Evolutionary conservation across 2,888 invertebrate species (phyloP).

Genomic region (Trichopoda pennipes): DNA sequence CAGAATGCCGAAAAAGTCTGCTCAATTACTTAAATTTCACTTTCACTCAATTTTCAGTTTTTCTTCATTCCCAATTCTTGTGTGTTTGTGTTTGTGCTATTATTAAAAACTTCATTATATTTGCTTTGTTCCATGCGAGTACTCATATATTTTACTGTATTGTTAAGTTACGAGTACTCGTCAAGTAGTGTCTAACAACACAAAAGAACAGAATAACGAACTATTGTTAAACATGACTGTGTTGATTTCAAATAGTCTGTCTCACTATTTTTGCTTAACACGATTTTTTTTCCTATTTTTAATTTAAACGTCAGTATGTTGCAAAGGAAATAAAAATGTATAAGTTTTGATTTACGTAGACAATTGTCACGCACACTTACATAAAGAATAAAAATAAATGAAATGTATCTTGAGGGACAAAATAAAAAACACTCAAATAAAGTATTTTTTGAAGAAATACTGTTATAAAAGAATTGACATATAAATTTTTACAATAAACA

Average conservation of each 20-base stretch:
- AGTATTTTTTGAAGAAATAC: too few relatives aligned
- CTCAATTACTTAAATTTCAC: conserved; percentile 27
- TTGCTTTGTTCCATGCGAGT: neutral
- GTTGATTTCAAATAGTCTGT: conserved; percentile 38
- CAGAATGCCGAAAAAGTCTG: neutral
- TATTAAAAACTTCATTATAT: neutral
- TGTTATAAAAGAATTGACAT: neutral
- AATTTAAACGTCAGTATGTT: conserved; percentile 30
- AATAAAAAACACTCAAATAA: neutral
- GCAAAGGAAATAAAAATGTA: conserved; percentile 21
- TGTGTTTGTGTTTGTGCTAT: neutral
- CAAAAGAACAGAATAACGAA: conserved; percentile 27
- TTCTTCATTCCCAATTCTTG: neutral
- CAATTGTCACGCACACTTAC: neutral
- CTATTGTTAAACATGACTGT: conserved; percentile 42
- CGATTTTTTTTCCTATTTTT: neutral
- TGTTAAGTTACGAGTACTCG: conserved; percentile 3
- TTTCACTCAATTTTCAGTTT: conserved; percentile 23
- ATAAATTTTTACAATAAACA: neutral
- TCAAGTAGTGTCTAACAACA: conserved; percentile 10
- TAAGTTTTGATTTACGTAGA: conserved; percentile 39
- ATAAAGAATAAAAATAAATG: neutral
- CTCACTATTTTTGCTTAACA: conserved; percentile 11
- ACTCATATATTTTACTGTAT: neutral
- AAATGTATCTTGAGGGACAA: neutral